Evolutionary conservation across 2,113 vertebrate species (phyloP).

Genomic region (Beaufortia kweichowensis): DNA sequence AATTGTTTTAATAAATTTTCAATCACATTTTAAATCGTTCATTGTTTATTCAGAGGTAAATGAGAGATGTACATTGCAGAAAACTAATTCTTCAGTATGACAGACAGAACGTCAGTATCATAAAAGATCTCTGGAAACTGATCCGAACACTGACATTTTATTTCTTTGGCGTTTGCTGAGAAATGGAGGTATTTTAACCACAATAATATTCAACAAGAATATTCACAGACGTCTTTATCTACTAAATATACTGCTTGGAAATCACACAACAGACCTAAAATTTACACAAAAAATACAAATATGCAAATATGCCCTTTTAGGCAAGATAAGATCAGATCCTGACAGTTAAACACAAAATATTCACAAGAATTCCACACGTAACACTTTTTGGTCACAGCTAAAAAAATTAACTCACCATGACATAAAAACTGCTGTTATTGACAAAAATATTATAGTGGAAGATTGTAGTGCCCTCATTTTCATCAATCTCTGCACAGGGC

Average conservation of each 20-base stretch:
- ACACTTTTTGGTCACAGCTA: not conserved
- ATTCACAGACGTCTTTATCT: not conserved
- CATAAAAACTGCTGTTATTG: not conserved
- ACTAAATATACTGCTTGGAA: not conserved
- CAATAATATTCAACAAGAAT: conserved; percentile 20
- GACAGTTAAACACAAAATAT: not conserved
- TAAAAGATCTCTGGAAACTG: too few relatives aligned
- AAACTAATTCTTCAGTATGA: conserved; percentile 15
- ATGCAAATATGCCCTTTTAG: not conserved
- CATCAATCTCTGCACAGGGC: not conserved
- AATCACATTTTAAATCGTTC: too few relatives aligned
- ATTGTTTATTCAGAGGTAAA: conserved; percentile 48
- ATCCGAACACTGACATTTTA: not conserved
- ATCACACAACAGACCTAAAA: conserved; percentile 22
- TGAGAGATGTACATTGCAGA: not conserved
- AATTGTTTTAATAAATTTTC: too few relatives aligned
- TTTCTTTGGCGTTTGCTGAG: conserved; percentile 21
- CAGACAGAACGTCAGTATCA: not conserved
- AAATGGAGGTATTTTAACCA: conserved; percentile 26
- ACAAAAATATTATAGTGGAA: not conserved
- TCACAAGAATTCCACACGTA: not conserved
- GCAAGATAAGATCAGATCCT: conserved; percentile 30
- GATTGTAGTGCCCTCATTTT: not conserved
- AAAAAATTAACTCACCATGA: not conserved
- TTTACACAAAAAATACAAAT: conserved; percentile 22